Evolutionary conservation across 2,797 vertebrate genomes (phyloP), one percentile per base, ranked within the genome.

Genomic region (Lindbergichthys nudifrons): DNA sequence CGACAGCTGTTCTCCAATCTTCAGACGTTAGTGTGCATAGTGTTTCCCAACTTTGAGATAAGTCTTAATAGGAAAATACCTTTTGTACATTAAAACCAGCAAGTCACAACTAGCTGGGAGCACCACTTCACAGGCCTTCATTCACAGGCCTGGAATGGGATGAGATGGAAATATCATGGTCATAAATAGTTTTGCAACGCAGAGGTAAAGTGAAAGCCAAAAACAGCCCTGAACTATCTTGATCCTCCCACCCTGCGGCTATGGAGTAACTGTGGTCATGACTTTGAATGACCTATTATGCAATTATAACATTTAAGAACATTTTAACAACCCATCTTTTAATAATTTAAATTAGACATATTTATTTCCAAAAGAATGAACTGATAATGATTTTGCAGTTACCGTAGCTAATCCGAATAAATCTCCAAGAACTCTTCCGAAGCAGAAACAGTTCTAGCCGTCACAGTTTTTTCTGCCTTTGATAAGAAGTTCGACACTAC

Each of bases 1-100:
- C 30, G 19, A 91, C 91, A 93, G 89, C 89, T 93, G 91, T 83
- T 91, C 68, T 48, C 69, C 50, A 19, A 80, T 84, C 64, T 46
- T 61, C 32, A 70, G 77, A 76, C 65, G 9, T 75, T 61, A 72
- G 42, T 21, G 7, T 75, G 51, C 73, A 72, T 21, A 3, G 57
- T 30, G 52, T 75, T 68, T 63, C 72, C 57, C 65, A 67, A 66
- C 42, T 53, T 46, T 10, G 5, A 76, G 74, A 85, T 82, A 54
- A 59, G 50, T 60, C 65, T 81, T 46, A 75, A 84, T 83, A 65
- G 15, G 64, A 32, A 73, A 74, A 85, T 53, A 74, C 68, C 65
- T 78, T 68, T 9, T n/a, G 59, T 16, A 53, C 16, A 78, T 79
- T 69, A 66, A 66, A 47, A 70, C 21, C 57, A 65, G 63, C 82